Base-by-base conservation (phyloP, 2,888 invertebrate genomes). In the Melanophora roralis region DNA sequence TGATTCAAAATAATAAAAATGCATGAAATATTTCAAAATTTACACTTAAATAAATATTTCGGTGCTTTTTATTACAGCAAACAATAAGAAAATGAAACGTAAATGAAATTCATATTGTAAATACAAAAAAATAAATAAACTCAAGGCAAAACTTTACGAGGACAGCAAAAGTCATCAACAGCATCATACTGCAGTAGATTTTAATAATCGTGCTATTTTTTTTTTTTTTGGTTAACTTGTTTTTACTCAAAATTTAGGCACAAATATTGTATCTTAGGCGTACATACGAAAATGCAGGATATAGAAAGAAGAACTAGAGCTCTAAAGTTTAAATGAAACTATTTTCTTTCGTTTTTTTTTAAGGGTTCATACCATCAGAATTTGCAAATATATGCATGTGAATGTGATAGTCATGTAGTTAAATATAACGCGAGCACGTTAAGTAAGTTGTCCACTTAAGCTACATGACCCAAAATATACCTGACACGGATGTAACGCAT, bases 151-250 rank as follows among this genome's bases (percentile, higher is more conserved):
- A 79, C 65, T 59, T 65, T 69, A 60, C 64, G 65, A 74, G 78
- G 59, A 67, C 69, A 69, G 34, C 38, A 69, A 47, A 40, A 79
- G 68, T 60, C 75, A 79, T 75, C 27, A 27, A 27, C 27, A 27
- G 27, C 27, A 27, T 27, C 69, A 67, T 57, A 79, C 74, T 79
- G 79, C 79, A 78, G 79, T 79, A 69, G 69, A 75, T 75, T 79
- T 79, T 65, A 75, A 75, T 65, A 75, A 75, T 79, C 74, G 75
- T 75, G 65, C 53, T 14, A n/a, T 32, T 49, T 55, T 59, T 23
- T 59, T 43, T 27, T 59, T 47, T 49, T 27, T 60, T 11, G 27
- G 40, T 9, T 47, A 69, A 64, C 27, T 65, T 53, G 19, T 11
- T 19, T 62, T 27, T 36, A 45, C 34, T 23, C 47, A 34, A 9